Conservation (phyloP, 2,888 invertebrate genomes). For the Leptinotarsa peninsularis region DNA sequence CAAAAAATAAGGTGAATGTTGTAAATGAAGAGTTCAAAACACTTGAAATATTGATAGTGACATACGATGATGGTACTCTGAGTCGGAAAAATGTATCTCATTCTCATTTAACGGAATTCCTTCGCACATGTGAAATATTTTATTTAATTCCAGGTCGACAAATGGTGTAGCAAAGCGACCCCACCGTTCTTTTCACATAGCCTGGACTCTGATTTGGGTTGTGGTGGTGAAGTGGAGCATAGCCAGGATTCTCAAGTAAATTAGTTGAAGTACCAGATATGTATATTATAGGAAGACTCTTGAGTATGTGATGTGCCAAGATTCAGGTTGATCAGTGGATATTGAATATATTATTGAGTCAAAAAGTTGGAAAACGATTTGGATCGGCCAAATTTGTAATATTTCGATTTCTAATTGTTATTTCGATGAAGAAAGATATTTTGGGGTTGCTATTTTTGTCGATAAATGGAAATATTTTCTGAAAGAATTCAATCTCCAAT, state of each 20-base stretch:
- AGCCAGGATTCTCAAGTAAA: constrained; percentile 7
- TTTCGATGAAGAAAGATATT: no score
- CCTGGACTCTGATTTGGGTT: constrained; percentile 29
- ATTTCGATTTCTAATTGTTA: no score
- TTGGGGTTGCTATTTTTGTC: no score
- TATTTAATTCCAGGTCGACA: constrained; percentile 24
- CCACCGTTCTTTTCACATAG: constrained; percentile 34
- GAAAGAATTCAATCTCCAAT: no score
- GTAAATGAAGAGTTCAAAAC: no score
- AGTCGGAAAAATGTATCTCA: no score
- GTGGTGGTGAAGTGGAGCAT: constrained; percentile 30
- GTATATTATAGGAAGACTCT: not conserved
- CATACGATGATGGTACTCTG: no score
- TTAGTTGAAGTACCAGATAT: not conserved
- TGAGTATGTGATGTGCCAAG: constrained; percentile 1
- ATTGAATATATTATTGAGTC: not conserved
- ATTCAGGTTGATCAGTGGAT: not conserved
- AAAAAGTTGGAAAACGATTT: no score
- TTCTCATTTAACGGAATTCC: no score
- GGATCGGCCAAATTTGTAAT: not conserved
- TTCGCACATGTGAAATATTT: not conserved
- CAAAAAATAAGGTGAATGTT: no score
- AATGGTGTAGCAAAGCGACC: constrained; percentile 5
- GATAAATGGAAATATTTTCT: no score
- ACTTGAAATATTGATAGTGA: no score